Conservation (phyloP, 2,113 vertebrate species). For the Crocuta crocuta region DNA sequence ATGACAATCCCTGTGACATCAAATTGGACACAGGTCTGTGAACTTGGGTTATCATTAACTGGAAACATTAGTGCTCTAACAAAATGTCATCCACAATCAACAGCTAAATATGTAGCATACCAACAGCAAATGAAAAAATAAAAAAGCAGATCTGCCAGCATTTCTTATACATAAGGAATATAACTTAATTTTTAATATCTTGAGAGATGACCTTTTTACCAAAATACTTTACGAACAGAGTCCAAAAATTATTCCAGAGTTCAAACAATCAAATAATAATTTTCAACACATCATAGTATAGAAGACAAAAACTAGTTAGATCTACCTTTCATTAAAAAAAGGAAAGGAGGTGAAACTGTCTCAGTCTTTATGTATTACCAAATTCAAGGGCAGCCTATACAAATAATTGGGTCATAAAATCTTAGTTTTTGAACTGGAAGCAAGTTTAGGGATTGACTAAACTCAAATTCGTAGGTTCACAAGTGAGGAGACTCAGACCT, state of each 20-base stretch:
- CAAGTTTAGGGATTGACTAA: not conserved
- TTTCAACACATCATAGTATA: not conserved
- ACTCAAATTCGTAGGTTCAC: not conserved
- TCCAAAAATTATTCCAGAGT: not conserved
- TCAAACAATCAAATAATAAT: not conserved
- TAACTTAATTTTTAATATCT: conserved; percentile 3
- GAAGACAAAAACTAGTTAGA: not conserved
- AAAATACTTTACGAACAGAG: not conserved
- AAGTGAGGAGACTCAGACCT: not conserved
- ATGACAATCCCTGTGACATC: not conserved
- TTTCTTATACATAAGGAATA: not conserved
- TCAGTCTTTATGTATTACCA: not conserved
- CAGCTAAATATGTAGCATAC: not conserved
- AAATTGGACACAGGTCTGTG: not conserved
- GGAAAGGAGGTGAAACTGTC: not conserved
- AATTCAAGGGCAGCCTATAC: not conserved
- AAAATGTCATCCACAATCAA: not conserved
- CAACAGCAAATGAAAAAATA: not conserved
- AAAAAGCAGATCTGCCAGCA: not conserved
- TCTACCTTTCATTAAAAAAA: not conserved
- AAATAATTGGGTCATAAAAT: not conserved
- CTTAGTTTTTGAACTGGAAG: not conserved
- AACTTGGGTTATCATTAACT: not conserved
- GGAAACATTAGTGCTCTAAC: conserved; percentile 5
- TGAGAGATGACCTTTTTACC: not conserved